Percentiles rank a stretch among this genome's conserved stretches.
phyloP scores from a whole-genome alignment of 1,140 invertebrate genomes.

The Cotesia vestalis region DNA sequence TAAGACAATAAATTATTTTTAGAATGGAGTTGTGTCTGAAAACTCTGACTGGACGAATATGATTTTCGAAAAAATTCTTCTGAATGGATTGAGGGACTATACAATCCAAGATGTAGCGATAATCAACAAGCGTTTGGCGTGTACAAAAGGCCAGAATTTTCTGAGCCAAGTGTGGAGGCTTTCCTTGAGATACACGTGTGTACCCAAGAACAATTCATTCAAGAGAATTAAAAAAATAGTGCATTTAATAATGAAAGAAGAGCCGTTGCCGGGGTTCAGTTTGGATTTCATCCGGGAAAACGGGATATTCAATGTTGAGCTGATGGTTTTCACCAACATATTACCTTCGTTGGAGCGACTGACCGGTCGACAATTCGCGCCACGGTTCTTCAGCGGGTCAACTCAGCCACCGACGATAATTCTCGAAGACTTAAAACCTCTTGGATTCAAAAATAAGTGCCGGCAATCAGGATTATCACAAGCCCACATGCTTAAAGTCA shows the following conservation, averaged over 20 bases:
- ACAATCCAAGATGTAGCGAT: conserved; percentile 23
- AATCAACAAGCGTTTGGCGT: conserved; percentile 13
- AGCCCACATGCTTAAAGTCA: conserved; percentile 22
- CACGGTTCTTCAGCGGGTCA: conserved; percentile 20
- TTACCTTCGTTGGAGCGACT: conserved; percentile 11
- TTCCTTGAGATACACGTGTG: conserved; percentile 18
- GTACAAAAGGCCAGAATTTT: conserved; percentile 23
- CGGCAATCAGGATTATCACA: conserved; percentile 16
- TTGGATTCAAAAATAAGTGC: conserved; percentile 16
- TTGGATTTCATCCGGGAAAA: conserved; percentile 26
- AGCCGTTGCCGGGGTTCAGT: conserved; percentile 19
- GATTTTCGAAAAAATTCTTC: conserved; percentile 24
- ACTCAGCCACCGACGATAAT: conserved; percentile 17
- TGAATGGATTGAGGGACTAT: neutral
- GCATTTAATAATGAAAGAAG: conserved; percentile 25
- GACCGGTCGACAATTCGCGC: conserved; percentile 13
- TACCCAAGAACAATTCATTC: neutral
- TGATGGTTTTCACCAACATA: conserved; percentile 18
- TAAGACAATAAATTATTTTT: conserved; percentile 5
- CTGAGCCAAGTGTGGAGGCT: conserved; percentile 22
- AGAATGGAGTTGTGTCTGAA: conserved; percentile 17
- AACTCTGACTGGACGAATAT: conserved; percentile 25
- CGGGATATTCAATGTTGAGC: conserved; percentile 14
- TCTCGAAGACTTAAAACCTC: conserved; percentile 16
- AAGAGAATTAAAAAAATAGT: conserved; percentile 7